These are phyloP conservation scores for Phymorhynchus buccinoides DNA, from an alignment of 1,140 invertebrate genomes.

Conservation along the genomic window DNA sequence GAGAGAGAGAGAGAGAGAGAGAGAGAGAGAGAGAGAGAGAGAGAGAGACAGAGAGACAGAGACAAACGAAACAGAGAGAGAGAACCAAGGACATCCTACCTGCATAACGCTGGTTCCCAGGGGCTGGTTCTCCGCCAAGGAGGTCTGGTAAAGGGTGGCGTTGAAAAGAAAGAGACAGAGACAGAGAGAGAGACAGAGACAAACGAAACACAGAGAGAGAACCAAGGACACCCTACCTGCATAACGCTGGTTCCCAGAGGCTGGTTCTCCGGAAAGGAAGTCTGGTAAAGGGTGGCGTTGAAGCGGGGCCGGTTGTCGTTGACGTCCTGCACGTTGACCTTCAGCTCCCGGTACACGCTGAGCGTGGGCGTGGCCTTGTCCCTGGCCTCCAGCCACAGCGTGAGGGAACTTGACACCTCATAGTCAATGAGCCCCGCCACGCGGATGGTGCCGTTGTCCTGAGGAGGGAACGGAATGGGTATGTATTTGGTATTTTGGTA, in stretches of 20 bases:
- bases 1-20: too few species aligned
- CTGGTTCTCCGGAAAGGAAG: slow-evolving; percentile 85
- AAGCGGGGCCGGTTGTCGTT: slow-evolving; percentile 94
- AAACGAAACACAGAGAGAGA: background rate
- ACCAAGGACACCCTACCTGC: slow-evolving; percentile 23
- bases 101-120: background rate
- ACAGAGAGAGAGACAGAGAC: background rate
- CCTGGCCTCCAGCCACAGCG: slow-evolving; percentile 93
- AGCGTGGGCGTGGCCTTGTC: slow-evolving; percentile 76
- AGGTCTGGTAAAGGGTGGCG: slow-evolving; percentile 86
- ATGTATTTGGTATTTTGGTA: too few species aligned
- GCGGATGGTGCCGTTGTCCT: slow-evolving; percentile 81
- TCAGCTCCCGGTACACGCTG: slow-evolving; percentile 55
- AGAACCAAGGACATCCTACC: background rate
- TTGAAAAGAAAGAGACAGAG: slow-evolving; percentile 76
- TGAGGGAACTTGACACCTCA: slow-evolving; percentile 78
- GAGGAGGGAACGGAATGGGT: background rate
- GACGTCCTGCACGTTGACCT: slow-evolving; percentile 61
- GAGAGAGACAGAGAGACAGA: too few species aligned
- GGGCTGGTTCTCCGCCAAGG: slow-evolving; percentile 83
- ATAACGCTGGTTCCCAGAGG: slow-evolving; percentile 47
- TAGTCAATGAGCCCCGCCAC: slow-evolving; percentile 89
- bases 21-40: too few species aligned
- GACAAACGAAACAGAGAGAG: too few species aligned
- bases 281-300: slow-evolving; percentile 86